Evolutionary conservation across 2,113 vertebrate species (phyloP).

Genomic region (Podilymbus podiceps): DNA sequence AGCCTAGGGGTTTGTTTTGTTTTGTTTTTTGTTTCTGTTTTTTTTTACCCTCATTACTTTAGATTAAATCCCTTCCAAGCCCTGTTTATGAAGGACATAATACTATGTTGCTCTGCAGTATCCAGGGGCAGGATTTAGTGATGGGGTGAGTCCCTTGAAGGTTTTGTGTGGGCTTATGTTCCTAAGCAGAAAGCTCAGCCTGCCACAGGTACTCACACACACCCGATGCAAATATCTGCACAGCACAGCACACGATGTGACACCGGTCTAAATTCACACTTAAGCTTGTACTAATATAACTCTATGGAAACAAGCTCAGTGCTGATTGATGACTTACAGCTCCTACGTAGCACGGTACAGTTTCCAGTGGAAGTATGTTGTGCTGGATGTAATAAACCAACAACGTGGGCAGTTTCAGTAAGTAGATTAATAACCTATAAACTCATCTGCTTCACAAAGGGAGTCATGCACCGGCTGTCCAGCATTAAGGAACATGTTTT

Average conservation of each 20-base stretch:
- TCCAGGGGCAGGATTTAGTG: neutral
- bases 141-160: neutral
- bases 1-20: too few species aligned
- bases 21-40: too few species aligned
- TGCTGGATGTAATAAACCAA: neutral
- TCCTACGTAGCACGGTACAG: neutral
- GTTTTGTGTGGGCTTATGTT: neutral
- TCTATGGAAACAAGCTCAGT: conserved; percentile 42
- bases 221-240: neutral
- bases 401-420: neutral
- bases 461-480: neutral
- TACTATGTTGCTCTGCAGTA: neutral
- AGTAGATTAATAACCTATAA: conserved; percentile 5
- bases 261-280: neutral
- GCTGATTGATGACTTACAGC: conserved; percentile 32
- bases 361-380: neutral
- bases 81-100: neutral
- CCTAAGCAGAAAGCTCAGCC: neutral
- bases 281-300: neutral
- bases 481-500: neutral
- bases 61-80: neutral
- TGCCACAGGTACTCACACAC: neutral
- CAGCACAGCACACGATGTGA: accelerated
- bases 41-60: neutral
- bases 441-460: neutral